Evolutionary conservation across 2,797 vertebrate species (phyloP).

Genomic region (Rhinatrema bivittatum): DNA sequence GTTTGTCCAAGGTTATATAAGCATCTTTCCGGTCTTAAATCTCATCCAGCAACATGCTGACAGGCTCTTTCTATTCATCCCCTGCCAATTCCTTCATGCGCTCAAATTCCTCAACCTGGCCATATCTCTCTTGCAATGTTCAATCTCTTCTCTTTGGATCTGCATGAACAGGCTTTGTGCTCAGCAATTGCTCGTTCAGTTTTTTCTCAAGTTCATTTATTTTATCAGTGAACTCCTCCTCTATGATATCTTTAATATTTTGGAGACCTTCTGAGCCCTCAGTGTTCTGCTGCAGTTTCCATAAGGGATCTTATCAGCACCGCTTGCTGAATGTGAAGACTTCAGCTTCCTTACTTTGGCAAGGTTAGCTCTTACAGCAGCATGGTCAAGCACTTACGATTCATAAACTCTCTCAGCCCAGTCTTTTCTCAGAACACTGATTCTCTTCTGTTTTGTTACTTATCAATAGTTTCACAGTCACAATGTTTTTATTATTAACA

Average conservation of each 20-base stretch:
- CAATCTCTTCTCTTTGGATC: no score
- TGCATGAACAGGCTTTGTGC: no score
- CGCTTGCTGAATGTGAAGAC: no score
- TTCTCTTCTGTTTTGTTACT: no score
- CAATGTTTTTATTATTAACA: background rate
- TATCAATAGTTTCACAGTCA: background rate
- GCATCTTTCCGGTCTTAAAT: background rate
- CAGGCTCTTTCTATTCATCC: constrained; percentile 15
- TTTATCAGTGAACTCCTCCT: background rate
- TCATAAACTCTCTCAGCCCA: background rate
- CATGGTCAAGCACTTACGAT: no score
- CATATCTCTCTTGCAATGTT: background rate
- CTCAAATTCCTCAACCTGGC: constrained; percentile 8
- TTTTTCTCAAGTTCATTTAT: background rate
- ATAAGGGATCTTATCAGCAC: no score
- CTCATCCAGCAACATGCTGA: background rate
- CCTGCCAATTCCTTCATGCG: constrained; percentile 25
- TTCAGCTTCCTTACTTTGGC: background rate
- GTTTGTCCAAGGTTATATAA: no score
- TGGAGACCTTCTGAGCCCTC: background rate
- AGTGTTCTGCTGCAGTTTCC: background rate
- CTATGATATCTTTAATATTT: constrained; percentile 11
- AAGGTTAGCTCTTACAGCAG: background rate
- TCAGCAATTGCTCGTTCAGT: background rate
- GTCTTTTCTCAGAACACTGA: background rate